Evolutionary conservation across 2,888 invertebrate species (phyloP).

Genomic region (Cephus nigrinus): DNA sequence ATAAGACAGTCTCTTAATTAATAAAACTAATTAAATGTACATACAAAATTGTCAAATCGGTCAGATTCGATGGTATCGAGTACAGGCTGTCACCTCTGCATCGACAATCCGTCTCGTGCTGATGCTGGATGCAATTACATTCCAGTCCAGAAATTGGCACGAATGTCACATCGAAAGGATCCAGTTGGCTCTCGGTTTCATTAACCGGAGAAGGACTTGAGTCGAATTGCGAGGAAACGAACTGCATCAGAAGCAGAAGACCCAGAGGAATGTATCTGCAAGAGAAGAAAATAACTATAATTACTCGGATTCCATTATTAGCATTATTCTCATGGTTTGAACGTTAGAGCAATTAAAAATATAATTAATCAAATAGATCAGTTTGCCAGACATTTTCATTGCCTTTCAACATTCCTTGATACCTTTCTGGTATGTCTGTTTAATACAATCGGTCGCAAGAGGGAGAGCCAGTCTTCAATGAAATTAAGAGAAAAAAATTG

Average conservation of each 20-base stretch:
- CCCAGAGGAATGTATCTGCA: background rate
- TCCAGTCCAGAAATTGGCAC: background rate
- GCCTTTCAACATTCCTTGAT: too few species aligned
- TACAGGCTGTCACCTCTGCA: constrained; percentile 8
- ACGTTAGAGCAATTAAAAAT: too few species aligned
- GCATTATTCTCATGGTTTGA: too few species aligned
- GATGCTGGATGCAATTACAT: constrained; percentile 1
- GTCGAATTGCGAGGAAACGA: background rate
- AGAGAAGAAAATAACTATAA: background rate
- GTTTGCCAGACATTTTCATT: too few species aligned
- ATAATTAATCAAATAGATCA: too few species aligned
- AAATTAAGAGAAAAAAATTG: too few species aligned
- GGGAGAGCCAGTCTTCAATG: too few species aligned
- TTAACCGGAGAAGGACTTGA: background rate
- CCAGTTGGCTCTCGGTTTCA: background rate
- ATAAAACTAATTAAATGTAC: background rate
- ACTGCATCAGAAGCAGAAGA: background rate
- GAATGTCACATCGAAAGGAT: background rate
- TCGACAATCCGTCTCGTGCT: background rate
- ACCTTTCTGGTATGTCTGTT: too few species aligned
- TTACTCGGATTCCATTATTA: too few species aligned
- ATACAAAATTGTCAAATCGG: constrained; percentile 5
- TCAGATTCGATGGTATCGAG: constrained; percentile 7
- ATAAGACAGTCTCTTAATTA: too few species aligned
- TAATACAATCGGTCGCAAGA: too few species aligned